Base-by-base conservation (phyloP, 37 sponge, comb jelly and placozoan species). In the Ephydatia muelleri region DNA sequence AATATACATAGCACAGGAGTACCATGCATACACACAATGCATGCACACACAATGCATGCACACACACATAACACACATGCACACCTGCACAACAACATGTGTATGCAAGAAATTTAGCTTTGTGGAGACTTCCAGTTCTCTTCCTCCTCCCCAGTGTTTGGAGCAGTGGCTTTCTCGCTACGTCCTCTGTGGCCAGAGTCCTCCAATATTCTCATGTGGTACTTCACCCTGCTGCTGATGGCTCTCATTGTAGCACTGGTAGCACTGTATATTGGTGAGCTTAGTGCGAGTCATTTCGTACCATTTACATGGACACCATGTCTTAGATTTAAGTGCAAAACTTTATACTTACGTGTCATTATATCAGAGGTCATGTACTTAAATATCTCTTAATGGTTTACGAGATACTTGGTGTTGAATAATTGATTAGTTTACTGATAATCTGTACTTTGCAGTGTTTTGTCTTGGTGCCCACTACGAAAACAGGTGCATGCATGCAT, bases 101-200 rank as follows among this genome's bases (percentile, higher is more conserved):
- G 22, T 22, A 65, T 19, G 22, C 67, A 65, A 23, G 22, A 28
- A 26, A 21, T 14, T 72, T 14, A 26, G 14, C 30, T 26, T 28
- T 72, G 25, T 72, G 74, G 22, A 26, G 14, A 72, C 65, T 78
- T 6, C 49, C 9, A 1, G 9, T 49, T 72, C 29, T 68, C 34
- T 47, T 13, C 73, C 6, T 6, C 43, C 43, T 9, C 43, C 43
- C 16, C 74, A 92, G 93, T 93, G 34, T 26, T 89, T 73, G 93
- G 90, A 23, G 90, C 90, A 12, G 75, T 89, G 22, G 90, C 90
- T 8, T 67, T 84, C 35, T 88, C 91, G 25, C 74, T 94, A 19
- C 89, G 90, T 38, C 94, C 94, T 38, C 83, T 94, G 8, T 94
- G 94, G 94, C 94, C 94, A 5, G 91, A 90, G 47, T 89, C 84